Conservation (phyloP, 2,113 vertebrate genomes). For the Rhadina sibilatrix region DNA sequence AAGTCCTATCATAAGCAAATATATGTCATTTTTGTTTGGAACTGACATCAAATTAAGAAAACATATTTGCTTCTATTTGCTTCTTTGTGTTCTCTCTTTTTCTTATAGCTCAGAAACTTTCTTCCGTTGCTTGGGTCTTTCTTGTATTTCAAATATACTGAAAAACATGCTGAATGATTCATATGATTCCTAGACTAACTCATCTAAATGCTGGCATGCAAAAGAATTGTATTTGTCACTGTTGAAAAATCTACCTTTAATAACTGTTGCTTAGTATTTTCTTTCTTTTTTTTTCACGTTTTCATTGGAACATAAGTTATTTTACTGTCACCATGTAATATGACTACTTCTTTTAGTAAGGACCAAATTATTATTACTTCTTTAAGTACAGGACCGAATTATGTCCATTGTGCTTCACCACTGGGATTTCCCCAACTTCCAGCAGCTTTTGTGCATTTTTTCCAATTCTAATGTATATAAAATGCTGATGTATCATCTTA, state of each 20-base stretch:
- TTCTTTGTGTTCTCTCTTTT: neutral
- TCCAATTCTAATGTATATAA: neutral
- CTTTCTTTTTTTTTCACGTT: neutral
- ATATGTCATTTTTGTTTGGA: neutral
- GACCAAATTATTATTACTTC: neutral
- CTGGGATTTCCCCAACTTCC: neutral
- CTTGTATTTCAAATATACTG: neutral
- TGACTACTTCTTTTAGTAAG: neutral
- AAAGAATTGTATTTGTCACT: neutral
- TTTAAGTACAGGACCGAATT: neutral
- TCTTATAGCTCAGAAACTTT: neutral
- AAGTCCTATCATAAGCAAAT: accelerated
- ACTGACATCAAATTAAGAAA: neutral
- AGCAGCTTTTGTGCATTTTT: neutral
- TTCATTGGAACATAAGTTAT: neutral
- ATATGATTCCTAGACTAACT: neutral
- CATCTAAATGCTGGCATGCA: neutral
- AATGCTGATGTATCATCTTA: neutral
- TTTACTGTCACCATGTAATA: neutral
- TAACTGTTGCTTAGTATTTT: neutral
- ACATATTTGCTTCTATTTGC: neutral
- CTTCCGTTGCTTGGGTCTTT: neutral
- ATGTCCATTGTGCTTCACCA: neutral
- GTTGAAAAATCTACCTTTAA: neutral
- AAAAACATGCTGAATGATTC: neutral